These are phyloP conservation scores for Harlomillsia oculata DNA, from an alignment of 1,140 invertebrate species.

Conservation along the genomic window DNA sequence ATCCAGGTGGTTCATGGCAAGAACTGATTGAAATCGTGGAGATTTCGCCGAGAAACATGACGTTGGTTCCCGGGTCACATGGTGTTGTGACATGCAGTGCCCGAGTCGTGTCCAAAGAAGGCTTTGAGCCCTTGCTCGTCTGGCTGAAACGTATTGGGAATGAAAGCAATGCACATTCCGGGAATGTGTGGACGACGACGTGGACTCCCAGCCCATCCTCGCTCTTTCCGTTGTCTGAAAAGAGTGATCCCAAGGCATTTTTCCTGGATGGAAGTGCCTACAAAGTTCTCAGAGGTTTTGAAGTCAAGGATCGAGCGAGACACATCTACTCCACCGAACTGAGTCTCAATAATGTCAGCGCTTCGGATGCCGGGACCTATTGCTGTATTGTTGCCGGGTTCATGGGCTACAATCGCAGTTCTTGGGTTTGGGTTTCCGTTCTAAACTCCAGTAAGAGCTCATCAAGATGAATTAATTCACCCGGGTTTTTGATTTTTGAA, in stretches of 20 bases:
- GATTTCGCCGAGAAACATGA: slow-evolving; percentile 29
- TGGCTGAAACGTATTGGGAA: slow-evolving; percentile 29
- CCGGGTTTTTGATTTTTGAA: neutral
- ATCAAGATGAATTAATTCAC: neutral
- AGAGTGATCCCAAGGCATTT: neutral
- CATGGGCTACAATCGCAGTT: slow-evolving; percentile 17
- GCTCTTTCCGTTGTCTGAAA: too few relatives aligned
- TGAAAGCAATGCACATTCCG: neutral
- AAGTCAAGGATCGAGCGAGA: slow-evolving; percentile 3
- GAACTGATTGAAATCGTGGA: slow-evolving; percentile 26
- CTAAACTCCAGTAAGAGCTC: slow-evolving; percentile 8
- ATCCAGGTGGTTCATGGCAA: slow-evolving; percentile 16
- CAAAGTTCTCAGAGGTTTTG: slow-evolving; percentile 17
- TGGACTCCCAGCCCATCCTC: too few relatives aligned
- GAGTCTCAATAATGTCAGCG: slow-evolving; percentile 23
- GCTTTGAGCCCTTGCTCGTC: slow-evolving; percentile 10
- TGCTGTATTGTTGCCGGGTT: slow-evolving; percentile 19
- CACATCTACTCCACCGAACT: slow-evolving; percentile 21
- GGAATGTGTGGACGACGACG: slow-evolving; percentile 1
- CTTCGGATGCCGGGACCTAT: slow-evolving; percentile 21
- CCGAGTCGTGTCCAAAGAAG: slow-evolving; percentile 18
- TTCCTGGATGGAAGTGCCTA: slow-evolving; percentile 17
- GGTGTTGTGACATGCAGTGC: slow-evolving; percentile 30
- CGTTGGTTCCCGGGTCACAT: slow-evolving; percentile 18
- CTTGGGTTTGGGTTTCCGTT: slow-evolving; percentile 11